phyloP scores from a whole-genome alignment of 2,888 invertebrate genomes.

The Drosophila testacea region DNA sequence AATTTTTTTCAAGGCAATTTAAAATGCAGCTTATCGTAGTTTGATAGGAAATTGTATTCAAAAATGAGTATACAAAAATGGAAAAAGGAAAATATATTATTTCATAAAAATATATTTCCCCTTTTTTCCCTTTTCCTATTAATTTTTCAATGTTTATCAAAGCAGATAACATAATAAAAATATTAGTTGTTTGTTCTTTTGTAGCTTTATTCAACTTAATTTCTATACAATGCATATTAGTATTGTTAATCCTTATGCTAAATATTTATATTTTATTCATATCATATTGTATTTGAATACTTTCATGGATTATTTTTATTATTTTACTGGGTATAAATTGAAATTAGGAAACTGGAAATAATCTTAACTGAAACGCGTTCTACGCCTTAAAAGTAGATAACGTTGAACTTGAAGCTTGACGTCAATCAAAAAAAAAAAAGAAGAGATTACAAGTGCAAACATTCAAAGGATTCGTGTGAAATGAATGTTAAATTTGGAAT shows the following conservation, averaged over 20 bases:
- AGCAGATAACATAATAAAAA: background rate
- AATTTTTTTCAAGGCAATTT: too few relatives aligned
- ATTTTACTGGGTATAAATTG: background rate
- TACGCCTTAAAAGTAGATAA: conserved; percentile 47
- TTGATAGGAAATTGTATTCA: too few relatives aligned
- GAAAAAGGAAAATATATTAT: too few relatives aligned
- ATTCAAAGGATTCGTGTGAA: background rate
- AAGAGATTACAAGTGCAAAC: conserved; percentile 1
- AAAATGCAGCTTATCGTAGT: too few relatives aligned
- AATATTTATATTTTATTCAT: background rate
- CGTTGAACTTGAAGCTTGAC: conserved; percentile 20
- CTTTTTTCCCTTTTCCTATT: too few relatives aligned
- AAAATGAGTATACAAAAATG: too few relatives aligned
- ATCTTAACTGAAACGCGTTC: conserved; percentile 49
- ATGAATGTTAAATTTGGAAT: background rate
- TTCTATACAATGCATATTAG: background rate
- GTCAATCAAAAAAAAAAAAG: conserved; percentile 1
- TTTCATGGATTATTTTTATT: background rate
- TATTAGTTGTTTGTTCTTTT: background rate
- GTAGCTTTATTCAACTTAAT: background rate
- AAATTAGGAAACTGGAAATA: background rate
- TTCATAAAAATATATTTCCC: too few relatives aligned
- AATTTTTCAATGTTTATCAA: too few relatives aligned
- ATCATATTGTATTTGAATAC: background rate
- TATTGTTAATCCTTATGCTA: background rate